A percentile compares a stretch with the other conserved stretches of the same genome.
These are phyloP conservation scores for Pyxicephalus adspersus DNA, from an alignment of 2,113 vertebrate genomes.

Conservation along the genomic window DNA sequence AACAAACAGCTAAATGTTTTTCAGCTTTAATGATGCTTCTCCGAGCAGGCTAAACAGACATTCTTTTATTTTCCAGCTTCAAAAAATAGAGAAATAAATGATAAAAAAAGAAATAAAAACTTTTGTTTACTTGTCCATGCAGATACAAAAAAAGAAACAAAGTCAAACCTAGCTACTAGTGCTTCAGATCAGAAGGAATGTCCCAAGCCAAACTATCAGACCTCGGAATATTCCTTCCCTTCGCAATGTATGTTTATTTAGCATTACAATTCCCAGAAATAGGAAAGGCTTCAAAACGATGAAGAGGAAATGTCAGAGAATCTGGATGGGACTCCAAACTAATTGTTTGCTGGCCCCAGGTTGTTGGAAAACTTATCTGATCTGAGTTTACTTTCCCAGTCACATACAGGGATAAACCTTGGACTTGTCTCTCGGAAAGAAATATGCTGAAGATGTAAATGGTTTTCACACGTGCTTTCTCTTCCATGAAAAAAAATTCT, in stretches of 20 bases:
- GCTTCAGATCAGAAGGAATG: no score
- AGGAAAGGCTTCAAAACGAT: constrained; percentile 39
- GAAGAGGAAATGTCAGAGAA: constrained; percentile 15
- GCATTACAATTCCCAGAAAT: constrained; percentile 44
- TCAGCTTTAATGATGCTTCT: no score
- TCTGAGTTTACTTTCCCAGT: background rate
- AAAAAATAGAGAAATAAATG: no score
- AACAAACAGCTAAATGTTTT: no score
- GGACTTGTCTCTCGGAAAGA: background rate
- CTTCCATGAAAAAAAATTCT: background rate
- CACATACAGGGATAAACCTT: background rate
- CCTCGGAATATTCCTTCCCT: background rate
- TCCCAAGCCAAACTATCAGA: background rate
- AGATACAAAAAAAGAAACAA: no score
- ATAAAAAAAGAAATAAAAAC: no score
- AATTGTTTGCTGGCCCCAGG: background rate
- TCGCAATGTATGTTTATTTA: constrained; percentile 19
- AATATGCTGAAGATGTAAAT: background rate
- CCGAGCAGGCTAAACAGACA: no score
- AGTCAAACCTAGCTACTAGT: no score
- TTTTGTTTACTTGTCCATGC: no score
- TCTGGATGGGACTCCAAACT: constrained; percentile 1
- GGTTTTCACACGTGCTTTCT: background rate
- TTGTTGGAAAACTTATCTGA: constrained; percentile 2
- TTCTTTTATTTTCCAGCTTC: no score